Base-by-base conservation (phyloP, 1,140 invertebrate genomes). In the Nixonia krombeini region DNA sequence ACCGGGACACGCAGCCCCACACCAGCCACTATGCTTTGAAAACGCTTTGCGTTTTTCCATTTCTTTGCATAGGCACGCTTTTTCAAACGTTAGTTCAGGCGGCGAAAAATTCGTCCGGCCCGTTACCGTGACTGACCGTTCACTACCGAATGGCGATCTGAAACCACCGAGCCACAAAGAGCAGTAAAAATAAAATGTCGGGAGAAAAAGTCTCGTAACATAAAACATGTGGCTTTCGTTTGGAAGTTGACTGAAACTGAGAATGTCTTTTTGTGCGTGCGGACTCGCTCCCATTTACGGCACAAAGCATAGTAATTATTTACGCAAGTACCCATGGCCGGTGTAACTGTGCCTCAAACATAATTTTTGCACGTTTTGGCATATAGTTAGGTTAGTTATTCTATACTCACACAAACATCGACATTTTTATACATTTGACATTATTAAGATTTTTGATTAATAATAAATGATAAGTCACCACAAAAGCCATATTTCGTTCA, bases 1-100 rank as follows among this genome's bases (percentile, higher is more conserved):
- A 74, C 61, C 44, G 29, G 44, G 18, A 15, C 31, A 74, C 66
- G 64, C 73, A 67, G 58, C 52, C 55, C 31, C 38, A 21, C 38
- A 52, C 25, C 28, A n/a, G 49, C 16, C 23, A 18, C n/a, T 21
- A 35, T 12, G 15, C 38, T 18, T 15, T 45, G 51, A 38, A 17
- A 21, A 17, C 44, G 35, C 46, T 35, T 29, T 42, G 17, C 33
- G 33, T 37, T 13, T 37, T 6, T 37, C 33, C 33, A 12, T 7
- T 13, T 37, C 33, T 37, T 15, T 6, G 15, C 33, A 12, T 37
- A 10, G 33, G 15, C 33, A 15, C 9, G 9, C 29, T 13, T 33
- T 47, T 50, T 26, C 17, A 13, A 50, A n/a, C 46, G 33, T 38
- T 38, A 38, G 37, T 50, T 33, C 29, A 33, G 45, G 4, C 17